phyloP scores from a whole-genome alignment of 2,888 invertebrate genomes.

The Listrodromus nycthemerus region DNA sequence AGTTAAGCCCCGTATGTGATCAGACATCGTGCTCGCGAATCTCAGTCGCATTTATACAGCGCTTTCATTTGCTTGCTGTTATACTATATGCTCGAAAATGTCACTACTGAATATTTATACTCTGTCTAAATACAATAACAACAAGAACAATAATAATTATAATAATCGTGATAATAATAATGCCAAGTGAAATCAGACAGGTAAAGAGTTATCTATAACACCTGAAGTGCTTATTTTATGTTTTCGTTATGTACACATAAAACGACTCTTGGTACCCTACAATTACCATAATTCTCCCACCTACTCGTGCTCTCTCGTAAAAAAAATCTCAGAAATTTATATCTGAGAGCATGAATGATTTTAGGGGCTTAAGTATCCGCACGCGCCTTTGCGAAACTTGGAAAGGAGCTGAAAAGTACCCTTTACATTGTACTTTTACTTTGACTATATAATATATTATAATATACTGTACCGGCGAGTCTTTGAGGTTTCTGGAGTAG shows the following conservation, averaged over 20 bases:
- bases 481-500: slow-evolving; percentile 22
- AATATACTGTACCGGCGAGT: neutral
- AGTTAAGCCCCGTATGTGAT: slow-evolving; percentile 54
- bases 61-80: slow-evolving; percentile 14
- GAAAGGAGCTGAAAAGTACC: slow-evolving; percentile 28
- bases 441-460: neutral
- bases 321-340: slow-evolving; percentile 55
- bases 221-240: slow-evolving; percentile 58
- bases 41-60: neutral
- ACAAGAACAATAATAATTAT: too few species aligned
- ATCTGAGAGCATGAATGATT: slow-evolving; percentile 15
- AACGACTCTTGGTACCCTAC: slow-evolving; percentile 41
- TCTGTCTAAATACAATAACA: slow-evolving; percentile 24
- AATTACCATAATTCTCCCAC: slow-evolving; percentile 59
- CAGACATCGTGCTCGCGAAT: slow-evolving; percentile 36
- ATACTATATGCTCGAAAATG: slow-evolving; percentile 53
- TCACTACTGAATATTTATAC: slow-evolving; percentile 38
- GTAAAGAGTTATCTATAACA: slow-evolving; percentile 30
- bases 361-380: slow-evolving; percentile 50
- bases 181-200: slow-evolving; percentile 35
- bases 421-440: slow-evolving; percentile 29
- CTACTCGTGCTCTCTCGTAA: neutral
- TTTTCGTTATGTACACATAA: slow-evolving; percentile 45
- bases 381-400: slow-evolving; percentile 29
- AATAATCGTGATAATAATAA: slow-evolving; percentile 21